phyloP scores from a whole-genome alignment of 2,888 invertebrate genomes.

The Criorhina ranunculi region DNA sequence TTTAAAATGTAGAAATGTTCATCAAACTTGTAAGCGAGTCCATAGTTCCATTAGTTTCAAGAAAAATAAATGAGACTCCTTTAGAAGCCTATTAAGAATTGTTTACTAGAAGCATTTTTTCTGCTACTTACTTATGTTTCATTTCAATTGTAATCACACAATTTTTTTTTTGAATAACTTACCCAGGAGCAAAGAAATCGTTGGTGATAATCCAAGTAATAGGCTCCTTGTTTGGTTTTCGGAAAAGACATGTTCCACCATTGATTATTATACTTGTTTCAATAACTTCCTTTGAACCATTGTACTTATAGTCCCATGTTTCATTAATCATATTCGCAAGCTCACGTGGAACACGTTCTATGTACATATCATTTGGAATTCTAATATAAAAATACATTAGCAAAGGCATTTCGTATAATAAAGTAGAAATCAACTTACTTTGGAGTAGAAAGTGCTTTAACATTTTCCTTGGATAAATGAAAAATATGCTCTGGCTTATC shows the following conservation, averaged over 20 bases:
- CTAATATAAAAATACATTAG: constrained; percentile 18
- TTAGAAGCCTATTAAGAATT: too few species aligned
- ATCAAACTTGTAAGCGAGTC: too few species aligned
- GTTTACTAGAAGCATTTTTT: too few species aligned
- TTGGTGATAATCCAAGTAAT: constrained; percentile 65
- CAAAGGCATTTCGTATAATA: background rate
- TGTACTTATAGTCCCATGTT: constrained; percentile 64
- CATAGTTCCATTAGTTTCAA: too few species aligned
- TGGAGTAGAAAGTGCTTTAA: constrained; percentile 20
- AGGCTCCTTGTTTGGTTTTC: constrained; percentile 29
- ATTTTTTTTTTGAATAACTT: background rate
- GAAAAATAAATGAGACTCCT: too few species aligned
- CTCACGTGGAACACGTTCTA: constrained; percentile 19
- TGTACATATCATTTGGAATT: constrained; percentile 32
- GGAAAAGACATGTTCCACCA: constrained; percentile 61
- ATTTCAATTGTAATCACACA: too few species aligned
- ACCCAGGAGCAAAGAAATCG: constrained; percentile 67
- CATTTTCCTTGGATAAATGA: constrained; percentile 49
- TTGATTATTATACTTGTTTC: constrained; percentile 54
- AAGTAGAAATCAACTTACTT: constrained; percentile 10
- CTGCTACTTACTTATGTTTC: too few species aligned
- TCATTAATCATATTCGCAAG: constrained; percentile 61
- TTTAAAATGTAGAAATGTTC: too few species aligned
- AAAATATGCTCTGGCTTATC: constrained; percentile 48
- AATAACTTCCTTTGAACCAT: constrained; percentile 55